These are phyloP conservation scores for Drosophila prolongata DNA, from an alignment of 2,888 invertebrate species.

Conservation along the genomic window DNA sequence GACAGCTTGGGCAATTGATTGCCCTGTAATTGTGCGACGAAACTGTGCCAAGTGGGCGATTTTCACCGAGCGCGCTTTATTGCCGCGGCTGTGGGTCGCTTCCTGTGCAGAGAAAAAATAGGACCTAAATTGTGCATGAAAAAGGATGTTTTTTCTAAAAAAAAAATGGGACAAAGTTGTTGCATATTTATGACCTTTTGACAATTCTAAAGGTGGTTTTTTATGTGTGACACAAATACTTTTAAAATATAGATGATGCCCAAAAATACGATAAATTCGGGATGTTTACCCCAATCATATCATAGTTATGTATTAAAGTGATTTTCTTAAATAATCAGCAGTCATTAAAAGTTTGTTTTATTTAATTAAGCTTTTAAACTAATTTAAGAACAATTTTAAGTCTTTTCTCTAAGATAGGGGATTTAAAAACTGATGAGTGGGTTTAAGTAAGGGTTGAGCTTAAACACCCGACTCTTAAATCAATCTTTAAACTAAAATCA, in stretches of 20 bases:
- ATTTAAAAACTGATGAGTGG: no score
- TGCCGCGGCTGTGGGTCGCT: constrained; percentile 23
- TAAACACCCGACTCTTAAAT: neutral
- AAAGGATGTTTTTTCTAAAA: neutral
- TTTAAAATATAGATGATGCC: neutral
- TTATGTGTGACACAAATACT: neutral
- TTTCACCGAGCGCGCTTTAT: constrained; percentile 16
- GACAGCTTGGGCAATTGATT: constrained; percentile 74
- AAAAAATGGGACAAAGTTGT: neutral
- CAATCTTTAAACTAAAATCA: neutral
- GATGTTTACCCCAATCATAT: no score
- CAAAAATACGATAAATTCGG: no score
- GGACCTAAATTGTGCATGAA: neutral
- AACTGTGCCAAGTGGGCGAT: constrained; percentile 71
- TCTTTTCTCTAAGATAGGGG: no score
- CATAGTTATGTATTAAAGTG: no score
- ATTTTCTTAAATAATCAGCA: no score
- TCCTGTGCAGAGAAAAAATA: constrained; percentile 16
- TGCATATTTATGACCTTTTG: neutral
- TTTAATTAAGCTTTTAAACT: no score
- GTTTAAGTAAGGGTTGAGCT: neutral
- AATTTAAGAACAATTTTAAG: no score
- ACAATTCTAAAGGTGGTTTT: neutral
- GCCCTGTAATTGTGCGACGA: constrained; percentile 70
- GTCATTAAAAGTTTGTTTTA: no score